These are phyloP conservation scores for Ypsolopha sequella DNA, from an alignment of 2,888 invertebrate species.

Conservation along the genomic window DNA sequence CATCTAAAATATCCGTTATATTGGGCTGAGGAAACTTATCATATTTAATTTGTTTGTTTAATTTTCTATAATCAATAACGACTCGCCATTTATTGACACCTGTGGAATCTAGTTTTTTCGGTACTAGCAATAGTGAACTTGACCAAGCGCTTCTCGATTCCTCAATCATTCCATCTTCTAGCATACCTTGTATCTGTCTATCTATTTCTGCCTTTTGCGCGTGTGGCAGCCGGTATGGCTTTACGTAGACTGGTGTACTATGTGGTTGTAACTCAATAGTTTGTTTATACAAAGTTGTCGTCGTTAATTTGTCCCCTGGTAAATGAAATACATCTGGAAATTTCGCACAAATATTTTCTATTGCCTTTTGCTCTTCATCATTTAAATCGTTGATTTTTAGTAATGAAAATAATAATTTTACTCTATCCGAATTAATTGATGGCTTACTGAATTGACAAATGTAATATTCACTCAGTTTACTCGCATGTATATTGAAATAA, in stretches of 20 bases:
- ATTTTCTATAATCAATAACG: slow-evolving; percentile 4
- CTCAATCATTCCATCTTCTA: slow-evolving; percentile 3
- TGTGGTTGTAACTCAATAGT: not conserved
- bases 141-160: slow-evolving; percentile 1
- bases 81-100: slow-evolving; percentile 8
- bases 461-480: slow-evolving; percentile 4
- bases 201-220: slow-evolving; percentile 3
- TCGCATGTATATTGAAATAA: slow-evolving; percentile 4
- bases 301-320: slow-evolving; percentile 7
- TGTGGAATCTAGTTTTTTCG: not conserved
- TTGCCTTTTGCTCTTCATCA: slow-evolving; percentile 3
- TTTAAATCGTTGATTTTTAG: slow-evolving; percentile 2
- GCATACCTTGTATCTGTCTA: slow-evolving; percentile 3
- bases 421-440: slow-evolving; percentile 10
- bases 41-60: not conserved
- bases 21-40: slow-evolving; percentile 3
- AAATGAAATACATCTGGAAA: slow-evolving; percentile 6
- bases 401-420: slow-evolving; percentile 11
- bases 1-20: slow-evolving; percentile 3
- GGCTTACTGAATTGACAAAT: slow-evolving; percentile 10
- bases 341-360: slow-evolving; percentile 6
- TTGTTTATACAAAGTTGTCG: not conserved
- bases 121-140: slow-evolving; percentile 4
- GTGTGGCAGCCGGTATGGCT: slow-evolving; percentile 4
- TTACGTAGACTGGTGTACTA: not conserved